Conservation (phyloP, 1,140 invertebrate species). For the Drosophila pectinifera region DNA sequence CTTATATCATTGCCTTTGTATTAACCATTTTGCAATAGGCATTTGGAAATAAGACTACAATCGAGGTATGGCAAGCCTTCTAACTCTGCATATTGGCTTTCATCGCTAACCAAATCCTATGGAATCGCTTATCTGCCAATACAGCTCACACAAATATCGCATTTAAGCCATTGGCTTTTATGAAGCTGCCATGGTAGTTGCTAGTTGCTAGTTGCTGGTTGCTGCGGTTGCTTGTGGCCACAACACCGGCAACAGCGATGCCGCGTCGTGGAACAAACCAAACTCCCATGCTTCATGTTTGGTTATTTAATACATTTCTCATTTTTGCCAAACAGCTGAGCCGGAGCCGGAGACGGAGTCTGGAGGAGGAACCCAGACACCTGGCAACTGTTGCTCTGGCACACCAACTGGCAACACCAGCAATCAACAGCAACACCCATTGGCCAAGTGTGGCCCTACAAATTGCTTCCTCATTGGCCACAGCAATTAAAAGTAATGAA, state of each 20-base stretch:
- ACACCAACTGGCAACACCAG: slow-evolving; percentile 10
- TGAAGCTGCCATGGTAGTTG: slow-evolving; percentile 19
- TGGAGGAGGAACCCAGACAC: slow-evolving; percentile 33
- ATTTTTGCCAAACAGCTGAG: slow-evolving; percentile 35
- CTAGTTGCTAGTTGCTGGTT: slow-evolving; percentile 15
- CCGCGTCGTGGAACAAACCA: slow-evolving; percentile 29
- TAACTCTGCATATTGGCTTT: slow-evolving; percentile 14
- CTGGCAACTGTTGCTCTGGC: slow-evolving; percentile 54
- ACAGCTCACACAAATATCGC: slow-evolving; percentile 65
- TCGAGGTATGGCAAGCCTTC: background rate
- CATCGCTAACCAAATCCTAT: slow-evolving; percentile 10
- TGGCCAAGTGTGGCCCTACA: slow-evolving; percentile 61
- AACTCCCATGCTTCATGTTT: slow-evolving; percentile 63
- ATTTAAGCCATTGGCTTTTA: slow-evolving; percentile 41
- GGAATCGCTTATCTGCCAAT: slow-evolving; percentile 23
- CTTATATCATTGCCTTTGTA: background rate
- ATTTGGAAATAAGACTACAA: background rate
- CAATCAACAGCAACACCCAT: slow-evolving; percentile 10
- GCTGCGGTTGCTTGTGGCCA: slow-evolving; percentile 50
- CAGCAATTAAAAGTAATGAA: slow-evolving; percentile 81
- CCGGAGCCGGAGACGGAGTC: background rate
- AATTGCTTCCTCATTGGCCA: slow-evolving; percentile 82
- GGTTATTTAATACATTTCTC: slow-evolving; percentile 67
- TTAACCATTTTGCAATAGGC: background rate
- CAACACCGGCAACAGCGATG: slow-evolving; percentile 25